phyloP scores from a whole-genome alignment of 2,113 vertebrate species.

The Cololabis saira region DNA sequence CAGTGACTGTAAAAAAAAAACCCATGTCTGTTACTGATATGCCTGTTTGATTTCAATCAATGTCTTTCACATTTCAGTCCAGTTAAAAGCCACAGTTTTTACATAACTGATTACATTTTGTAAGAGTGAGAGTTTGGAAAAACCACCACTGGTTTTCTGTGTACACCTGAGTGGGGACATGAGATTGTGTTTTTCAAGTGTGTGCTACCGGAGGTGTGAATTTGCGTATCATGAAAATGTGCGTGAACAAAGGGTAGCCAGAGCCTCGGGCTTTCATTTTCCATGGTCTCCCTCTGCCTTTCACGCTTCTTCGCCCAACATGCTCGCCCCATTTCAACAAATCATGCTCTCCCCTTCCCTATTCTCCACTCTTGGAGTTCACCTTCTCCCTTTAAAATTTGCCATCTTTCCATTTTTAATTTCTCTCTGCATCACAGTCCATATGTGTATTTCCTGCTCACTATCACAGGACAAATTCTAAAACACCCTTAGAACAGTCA shows the following conservation, averaged over 20 bases:
- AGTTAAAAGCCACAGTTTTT: no score
- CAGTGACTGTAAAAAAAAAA: not conserved
- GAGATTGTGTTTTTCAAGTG: constrained; percentile 21
- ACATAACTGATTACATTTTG: constrained; percentile 2
- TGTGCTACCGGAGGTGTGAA: constrained; percentile 48
- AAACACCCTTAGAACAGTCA: not conserved
- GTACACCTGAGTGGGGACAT: constrained; percentile 9
- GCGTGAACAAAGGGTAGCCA: constrained; percentile 57
- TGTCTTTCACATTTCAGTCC: not conserved
- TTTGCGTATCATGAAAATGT: constrained; percentile 23
- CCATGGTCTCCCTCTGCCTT: constrained; percentile 37
- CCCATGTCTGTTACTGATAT: constrained; percentile 20
- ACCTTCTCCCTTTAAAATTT: constrained; percentile 27
- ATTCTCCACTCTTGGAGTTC: constrained; percentile 38
- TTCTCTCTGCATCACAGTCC: constrained; percentile 43
- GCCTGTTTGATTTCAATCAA: constrained; percentile 5
- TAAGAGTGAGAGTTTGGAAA: not conserved
- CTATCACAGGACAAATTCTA: constrained; percentile 16
- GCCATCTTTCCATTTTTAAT: constrained; percentile 44
- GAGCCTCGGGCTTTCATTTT: constrained; percentile 48
- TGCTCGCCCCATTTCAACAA: constrained; percentile 25
- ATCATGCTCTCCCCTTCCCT: constrained; percentile 29
- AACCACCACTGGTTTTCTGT: constrained; percentile 17
- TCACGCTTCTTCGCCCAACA: constrained; percentile 65
- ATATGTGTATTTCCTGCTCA: constrained; percentile 46